phyloP scores from a whole-genome alignment of 2,113 vertebrate species.

The Apus apus region DNA sequence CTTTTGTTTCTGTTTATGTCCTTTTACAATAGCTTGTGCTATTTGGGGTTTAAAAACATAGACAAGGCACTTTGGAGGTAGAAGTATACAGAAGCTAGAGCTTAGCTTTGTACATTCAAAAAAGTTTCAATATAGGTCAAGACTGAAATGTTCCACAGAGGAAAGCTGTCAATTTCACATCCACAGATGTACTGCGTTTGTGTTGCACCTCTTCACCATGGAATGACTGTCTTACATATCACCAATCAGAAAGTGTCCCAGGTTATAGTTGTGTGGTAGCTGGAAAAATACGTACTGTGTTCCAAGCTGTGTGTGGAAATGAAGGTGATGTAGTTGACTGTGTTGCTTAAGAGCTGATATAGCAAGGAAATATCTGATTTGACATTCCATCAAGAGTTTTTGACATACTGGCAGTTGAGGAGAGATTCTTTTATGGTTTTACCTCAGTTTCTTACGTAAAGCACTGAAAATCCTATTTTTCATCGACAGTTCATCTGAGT shows the following conservation, averaged over 20 bases:
- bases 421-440: not conserved
- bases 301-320: not conserved
- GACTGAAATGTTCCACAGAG: not conserved
- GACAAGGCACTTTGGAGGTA: not conserved
- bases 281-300: not conserved
- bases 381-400: not conserved
- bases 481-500: not conserved
- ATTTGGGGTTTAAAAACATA: not conserved
- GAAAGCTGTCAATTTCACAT: not conserved
- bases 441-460: not conserved
- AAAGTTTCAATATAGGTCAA: not conserved
- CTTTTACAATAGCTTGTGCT: not conserved
- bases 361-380: not conserved
- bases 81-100: not conserved
- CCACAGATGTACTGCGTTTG: not conserved
- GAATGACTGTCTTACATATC: not conserved
- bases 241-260: not conserved
- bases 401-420: not conserved
- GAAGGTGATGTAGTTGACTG: not conserved
- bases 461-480: not conserved
- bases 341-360: not conserved
- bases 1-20: not conserved
- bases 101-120: not conserved
- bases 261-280: not conserved
- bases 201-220: not conserved